Evolutionary conservation across 2,797 vertebrate species (phyloP).

Genomic region (Holocentrus rufus): DNA sequence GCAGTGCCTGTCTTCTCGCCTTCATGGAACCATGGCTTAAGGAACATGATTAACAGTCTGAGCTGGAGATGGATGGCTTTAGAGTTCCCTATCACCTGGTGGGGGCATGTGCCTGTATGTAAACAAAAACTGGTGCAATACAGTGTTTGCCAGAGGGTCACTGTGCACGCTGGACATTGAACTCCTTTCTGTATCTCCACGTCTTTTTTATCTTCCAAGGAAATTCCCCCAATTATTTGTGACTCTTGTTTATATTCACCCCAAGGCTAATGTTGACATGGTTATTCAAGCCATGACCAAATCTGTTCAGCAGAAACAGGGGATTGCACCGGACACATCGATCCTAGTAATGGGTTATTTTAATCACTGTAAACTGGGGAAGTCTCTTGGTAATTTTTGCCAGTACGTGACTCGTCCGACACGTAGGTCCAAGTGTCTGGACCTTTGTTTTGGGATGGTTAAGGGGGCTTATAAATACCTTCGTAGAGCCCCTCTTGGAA

Average conservation of each 20-base stretch:
- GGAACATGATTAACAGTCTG: background rate
- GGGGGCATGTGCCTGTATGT: background rate
- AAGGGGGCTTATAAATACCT: background rate
- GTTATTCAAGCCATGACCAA: too few relatives aligned
- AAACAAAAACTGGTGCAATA: background rate
- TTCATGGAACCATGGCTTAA: slow-evolving; percentile 1
- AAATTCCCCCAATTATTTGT: slow-evolving; percentile 12
- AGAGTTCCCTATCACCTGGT: background rate
- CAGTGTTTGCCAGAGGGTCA: background rate
- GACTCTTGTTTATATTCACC: slow-evolving; percentile 11
- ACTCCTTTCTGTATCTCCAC: too few relatives aligned
- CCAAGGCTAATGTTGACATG: background rate
- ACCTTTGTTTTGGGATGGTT: background rate
- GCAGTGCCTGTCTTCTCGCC: background rate
- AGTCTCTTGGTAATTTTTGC: background rate
- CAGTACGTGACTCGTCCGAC: slow-evolving; percentile 9
- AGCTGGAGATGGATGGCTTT: background rate
- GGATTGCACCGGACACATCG: too few relatives aligned
- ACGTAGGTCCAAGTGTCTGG: background rate
- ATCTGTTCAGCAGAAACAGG: too few relatives aligned
- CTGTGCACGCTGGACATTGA: too few relatives aligned
- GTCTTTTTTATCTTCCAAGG: background rate
- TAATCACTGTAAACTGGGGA: background rate
- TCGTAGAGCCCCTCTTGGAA: background rate
- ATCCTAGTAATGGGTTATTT: background rate